Conservation (phyloP, 2,113 vertebrate genomes). For the Amazona vittata region DNA sequence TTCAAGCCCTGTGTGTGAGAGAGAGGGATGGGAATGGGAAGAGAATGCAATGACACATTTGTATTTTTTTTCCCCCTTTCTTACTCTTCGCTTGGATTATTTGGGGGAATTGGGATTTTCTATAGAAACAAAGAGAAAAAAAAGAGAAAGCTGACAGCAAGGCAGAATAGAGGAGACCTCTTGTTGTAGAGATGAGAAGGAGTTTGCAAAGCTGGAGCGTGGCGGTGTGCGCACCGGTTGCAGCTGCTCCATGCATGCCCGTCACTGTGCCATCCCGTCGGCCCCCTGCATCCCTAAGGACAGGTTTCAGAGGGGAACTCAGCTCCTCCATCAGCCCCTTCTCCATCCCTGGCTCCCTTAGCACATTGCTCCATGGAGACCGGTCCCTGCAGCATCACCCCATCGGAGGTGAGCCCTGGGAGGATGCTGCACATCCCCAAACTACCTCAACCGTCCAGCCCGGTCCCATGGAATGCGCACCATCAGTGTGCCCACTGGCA, state of each 20-base stretch:
- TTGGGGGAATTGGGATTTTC: conserved; percentile 62
- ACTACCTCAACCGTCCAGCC: conserved; percentile 1
- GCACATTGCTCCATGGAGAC: not conserved
- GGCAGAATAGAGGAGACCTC: conserved; percentile 27
- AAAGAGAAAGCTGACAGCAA: not conserved
- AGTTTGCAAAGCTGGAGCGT: not conserved
- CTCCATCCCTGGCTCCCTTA: not conserved
- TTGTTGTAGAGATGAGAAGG: not conserved
- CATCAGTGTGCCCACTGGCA: not conserved
- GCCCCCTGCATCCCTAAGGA: not conserved
- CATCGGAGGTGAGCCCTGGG: rapidly evolving
- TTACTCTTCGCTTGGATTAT: conserved; percentile 54
- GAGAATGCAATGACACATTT: conserved; percentile 58
- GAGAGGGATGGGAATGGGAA: conserved; percentile 48
- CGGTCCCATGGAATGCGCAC: not conserved
- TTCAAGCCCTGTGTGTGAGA: conserved; percentile 50
- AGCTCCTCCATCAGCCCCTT: not conserved
- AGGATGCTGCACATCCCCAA: not conserved
- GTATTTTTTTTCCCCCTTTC: not conserved
- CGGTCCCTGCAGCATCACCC: rapidly evolving
- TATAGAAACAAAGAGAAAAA: conserved; percentile 39
- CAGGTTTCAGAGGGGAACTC: not conserved
- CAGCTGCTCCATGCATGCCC: rapidly evolving
- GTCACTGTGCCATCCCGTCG: rapidly evolving
- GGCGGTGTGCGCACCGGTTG: not conserved